Base-by-base conservation (phyloP, 2,113 vertebrate species). In the Pterocles burchelli region DNA sequence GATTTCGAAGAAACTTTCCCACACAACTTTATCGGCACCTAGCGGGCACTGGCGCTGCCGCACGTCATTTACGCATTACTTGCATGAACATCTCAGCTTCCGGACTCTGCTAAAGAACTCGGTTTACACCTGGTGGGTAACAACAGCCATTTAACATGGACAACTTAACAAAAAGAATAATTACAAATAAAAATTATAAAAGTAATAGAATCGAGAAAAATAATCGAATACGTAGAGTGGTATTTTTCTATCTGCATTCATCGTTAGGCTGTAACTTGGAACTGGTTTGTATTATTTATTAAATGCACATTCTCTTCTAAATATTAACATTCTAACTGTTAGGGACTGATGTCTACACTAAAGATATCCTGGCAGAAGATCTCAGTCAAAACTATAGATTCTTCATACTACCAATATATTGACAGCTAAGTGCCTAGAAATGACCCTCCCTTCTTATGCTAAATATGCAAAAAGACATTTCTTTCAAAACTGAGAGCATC, bases 151-250 rank as follows among this genome's bases (percentile, higher is more conserved):
- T 62, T 26, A 36, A 43, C 43, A 33, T 0, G 14, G 28, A 4
- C 19, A 54, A 22, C 51, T 13, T 36, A 57, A 21, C 26, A 26
- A 38, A 34, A n/a, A 20, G 6, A 41, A 22, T 9, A 49, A 6
- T 11, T 36, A 46, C 5, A 61, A 36, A 19, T 26, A 43, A 24
- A 33, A 59, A n/a, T 17, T 10, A 17, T 9, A 41, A 82, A 52
- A 45, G 17, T 5, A 70, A 67, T 2, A 12, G 43, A 38, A 75
- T 13, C 28, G 9, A 33, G 17, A 54, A 66, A 77, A 75, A 58
- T 7, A 21, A 45, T 9, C 0, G 0, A 52, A n/a, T 9, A 22
- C 0, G 1, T 19, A 34, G 5, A 15, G 24, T 21, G 26, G n/a
- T 36, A 7, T 22, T 65, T 8, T 70, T 8, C 45, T 54, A 1